Evolutionary conservation across 2,113 vertebrate species (phyloP), one percentile per base, ranked within the genome.

Genomic region (Xenopus tropicalis): DNA sequence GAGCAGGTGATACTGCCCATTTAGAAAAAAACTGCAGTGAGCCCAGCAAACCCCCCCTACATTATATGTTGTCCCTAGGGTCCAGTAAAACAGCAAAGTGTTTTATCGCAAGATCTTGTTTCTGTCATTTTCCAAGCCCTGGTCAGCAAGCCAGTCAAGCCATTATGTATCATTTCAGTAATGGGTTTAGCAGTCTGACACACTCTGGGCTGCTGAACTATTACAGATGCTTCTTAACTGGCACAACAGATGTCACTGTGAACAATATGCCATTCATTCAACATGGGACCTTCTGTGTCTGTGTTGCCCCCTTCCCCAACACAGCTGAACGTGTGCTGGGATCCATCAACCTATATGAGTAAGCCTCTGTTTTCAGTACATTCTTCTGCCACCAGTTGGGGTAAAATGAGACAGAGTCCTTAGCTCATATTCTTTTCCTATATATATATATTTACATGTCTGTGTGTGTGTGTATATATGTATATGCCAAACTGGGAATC

Each of bases 201-300:
- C 29, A 48, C 54, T 57, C 9, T 21, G 37, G 65, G 44, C 59
- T 61, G 19, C 21, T 67, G 71, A 66, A 61, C 56, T 62, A 44
- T 66, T 75, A 75, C 66, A 76, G 73, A 76, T 76, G 73, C 66
- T 76, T 48, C 48, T 69, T 58, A 76, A 76, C 66, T 76, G 66
- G 57, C 46, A 69, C 69, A 76, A 76, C 73, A 76, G 73, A 76
- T 76, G 73, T 76, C 73, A 69, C 2, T 21, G 24, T 56, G 66
- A 76, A 76, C 73, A 76, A 66, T 69, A 58, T 76, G 58, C 73
- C 59, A 76, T 76, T 76, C 73, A 76, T 75, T 69, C 24, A 63
- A 10, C 48, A 17, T 51, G 58, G 65, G 66, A 76, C 73, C 66
- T 76, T 76, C 66, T 76, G 73, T 76, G 46, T 76, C 58, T 24